These are phyloP conservation scores for Poeciliopsis turrubarensis DNA, from an alignment of 2,113 vertebrate species.

Conservation along the genomic window DNA sequence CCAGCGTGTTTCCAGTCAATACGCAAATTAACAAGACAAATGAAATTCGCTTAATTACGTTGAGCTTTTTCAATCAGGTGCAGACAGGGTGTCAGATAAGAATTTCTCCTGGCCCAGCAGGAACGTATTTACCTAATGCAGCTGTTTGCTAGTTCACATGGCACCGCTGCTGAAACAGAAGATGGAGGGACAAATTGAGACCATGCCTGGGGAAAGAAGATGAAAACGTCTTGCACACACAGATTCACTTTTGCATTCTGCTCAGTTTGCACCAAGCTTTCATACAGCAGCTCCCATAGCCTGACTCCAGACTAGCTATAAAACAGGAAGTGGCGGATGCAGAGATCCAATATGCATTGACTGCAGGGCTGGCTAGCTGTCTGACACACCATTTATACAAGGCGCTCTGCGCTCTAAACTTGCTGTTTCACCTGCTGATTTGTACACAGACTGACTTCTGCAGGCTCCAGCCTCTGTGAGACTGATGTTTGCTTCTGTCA, in stretches of 20 bases:
- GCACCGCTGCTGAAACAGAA: background rate
- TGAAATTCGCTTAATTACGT: constrained; percentile 73
- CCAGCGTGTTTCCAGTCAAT: constrained; percentile 68
- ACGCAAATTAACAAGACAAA: constrained; percentile 77
- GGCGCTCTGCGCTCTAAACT: constrained; percentile 38
- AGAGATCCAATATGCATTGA: constrained; percentile 48
- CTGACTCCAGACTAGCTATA: constrained; percentile 34
- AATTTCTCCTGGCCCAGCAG: constrained; percentile 3
- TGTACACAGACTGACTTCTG: constrained; percentile 52
- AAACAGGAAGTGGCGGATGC: constrained; percentile 55
- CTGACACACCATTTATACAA: constrained; percentile 65
- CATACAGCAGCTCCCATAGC: constrained; percentile 36
- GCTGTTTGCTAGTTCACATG: constrained; percentile 4
- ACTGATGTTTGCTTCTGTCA: constrained; percentile 12
- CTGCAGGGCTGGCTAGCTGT: constrained; percentile 40
- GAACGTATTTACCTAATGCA: background rate
- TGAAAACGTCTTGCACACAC: constrained; percentile 13
- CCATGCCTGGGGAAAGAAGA: constrained; percentile 2
- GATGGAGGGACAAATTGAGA: constrained; percentile 1
- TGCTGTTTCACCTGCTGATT: constrained; percentile 53
- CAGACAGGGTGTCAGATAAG: constrained; percentile 8
- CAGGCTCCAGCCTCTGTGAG: constrained; percentile 23
- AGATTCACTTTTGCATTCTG: constrained; percentile 33
- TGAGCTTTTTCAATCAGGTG: constrained; percentile 36
- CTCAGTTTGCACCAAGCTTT: constrained; percentile 58